Evolutionary conservation across 2,888 invertebrate species (phyloP), one percentile per base, ranked within the genome.

Genomic region (Eupelmus urozonus): DNA sequence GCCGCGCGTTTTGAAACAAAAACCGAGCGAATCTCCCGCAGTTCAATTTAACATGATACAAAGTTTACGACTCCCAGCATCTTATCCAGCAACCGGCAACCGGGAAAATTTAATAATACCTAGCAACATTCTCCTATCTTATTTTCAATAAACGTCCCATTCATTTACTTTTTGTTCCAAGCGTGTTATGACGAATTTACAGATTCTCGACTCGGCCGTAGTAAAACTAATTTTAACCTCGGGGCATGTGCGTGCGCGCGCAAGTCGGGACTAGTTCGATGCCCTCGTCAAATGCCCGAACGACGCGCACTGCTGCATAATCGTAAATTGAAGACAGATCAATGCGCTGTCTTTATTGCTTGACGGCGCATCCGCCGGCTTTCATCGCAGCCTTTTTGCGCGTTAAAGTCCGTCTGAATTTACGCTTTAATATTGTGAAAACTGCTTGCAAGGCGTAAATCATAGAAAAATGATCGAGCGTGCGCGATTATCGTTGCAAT

Each of bases 311-410:
- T 55, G 13, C 20, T 42, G 13, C 18, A 23, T 66, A 55, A 73
- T 65, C 55, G 29, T 65, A 51, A 66, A 49, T 66, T 51, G 40
- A 57, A 66, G 20, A 11, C 0, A 40, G 51, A 66, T 66, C 59
- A 20, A 66, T 49, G n/a, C 4, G 13, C 7, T 45, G 45, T 34
- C 34, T 34, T 34, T 34, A 34, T 34, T 34, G 9, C 34, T n/a
- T n/a, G 9, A 34, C 34, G 9, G 9, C 34, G 34, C 34, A 34
- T 34, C 3, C 3, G 34, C 9, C 9, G 3, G 5, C 34, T 34
- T 34, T 34, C 34, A 34, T 34, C 34, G 9, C 9, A 34, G 34
- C 7, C 9, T 29, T 29, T 51, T 51, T 51, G 11, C 29, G 5
- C 20, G n/a, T 49, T 27, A 66, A 51, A 2, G 16, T 49, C 16